A percentile compares a stretch with the other conserved stretches of the same genome.
Conservation (phyloP, 1,140 invertebrate genomes). For the Bombus cullumanus region DNA sequence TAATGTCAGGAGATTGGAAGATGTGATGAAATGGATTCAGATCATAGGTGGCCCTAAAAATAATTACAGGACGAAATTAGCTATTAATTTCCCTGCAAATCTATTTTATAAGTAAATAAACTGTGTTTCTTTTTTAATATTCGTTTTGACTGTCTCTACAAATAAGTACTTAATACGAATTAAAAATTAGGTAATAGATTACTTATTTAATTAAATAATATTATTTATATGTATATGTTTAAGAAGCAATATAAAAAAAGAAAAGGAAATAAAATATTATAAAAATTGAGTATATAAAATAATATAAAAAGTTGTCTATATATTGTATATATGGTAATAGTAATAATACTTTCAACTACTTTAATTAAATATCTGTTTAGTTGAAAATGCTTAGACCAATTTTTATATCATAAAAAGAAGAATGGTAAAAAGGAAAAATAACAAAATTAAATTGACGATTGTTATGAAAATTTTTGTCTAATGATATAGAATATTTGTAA, state of each 20-base stretch:
- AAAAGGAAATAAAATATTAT: neutral
- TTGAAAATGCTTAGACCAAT: neutral
- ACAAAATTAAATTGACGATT: neutral
- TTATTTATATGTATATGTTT: neutral
- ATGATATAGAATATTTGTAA: neutral
- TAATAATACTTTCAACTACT: neutral
- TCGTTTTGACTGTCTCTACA: constrained; percentile 21
- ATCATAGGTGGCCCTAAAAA: constrained; percentile 69
- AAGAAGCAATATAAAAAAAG: neutral
- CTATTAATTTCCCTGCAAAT: neutral
- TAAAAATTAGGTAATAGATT: neutral
- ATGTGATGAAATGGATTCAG: constrained; percentile 60
- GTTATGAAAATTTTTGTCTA: neutral
- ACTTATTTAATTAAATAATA: neutral
- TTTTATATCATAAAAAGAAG: neutral
- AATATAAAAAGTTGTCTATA: neutral
- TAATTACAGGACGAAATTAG: constrained; percentile 58
- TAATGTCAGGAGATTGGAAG: constrained; percentile 49
- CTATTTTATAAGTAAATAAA: neutral
- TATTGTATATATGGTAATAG: neutral
- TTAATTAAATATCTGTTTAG: neutral
- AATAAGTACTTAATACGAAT: constrained; percentile 1
- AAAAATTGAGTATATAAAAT: neutral
- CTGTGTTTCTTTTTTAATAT: neutral
- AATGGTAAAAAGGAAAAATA: neutral